A percentile compares a stretch with the other conserved stretches of the same genome.
These are phyloP conservation scores for Enteromius mattozi DNA, from an alignment of 2,797 vertebrate species.

Conservation along the genomic window DNA sequence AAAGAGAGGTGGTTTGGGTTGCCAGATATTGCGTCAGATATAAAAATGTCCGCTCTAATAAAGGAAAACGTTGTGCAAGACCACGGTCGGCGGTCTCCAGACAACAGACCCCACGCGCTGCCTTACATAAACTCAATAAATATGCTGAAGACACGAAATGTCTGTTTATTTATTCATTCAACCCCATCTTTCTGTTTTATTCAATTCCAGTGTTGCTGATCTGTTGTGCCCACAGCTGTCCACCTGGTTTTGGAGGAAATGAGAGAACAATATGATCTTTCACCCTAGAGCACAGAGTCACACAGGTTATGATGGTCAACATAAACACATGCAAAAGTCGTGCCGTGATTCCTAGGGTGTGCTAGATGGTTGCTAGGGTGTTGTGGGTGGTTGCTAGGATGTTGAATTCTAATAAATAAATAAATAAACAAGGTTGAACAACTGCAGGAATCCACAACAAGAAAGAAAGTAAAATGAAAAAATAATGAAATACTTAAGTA, in stretches of 20 bases:
- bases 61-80: constrained; percentile 17
- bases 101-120: background rate
- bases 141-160: background rate
- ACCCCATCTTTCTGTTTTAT: background rate
- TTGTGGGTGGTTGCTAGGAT: background rate
- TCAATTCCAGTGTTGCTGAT: background rate
- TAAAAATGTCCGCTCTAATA: constrained; percentile 48
- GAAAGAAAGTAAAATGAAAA: background rate
- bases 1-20: constrained; percentile 37
- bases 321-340: background rate
- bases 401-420: background rate
- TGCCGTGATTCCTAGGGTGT: background rate
- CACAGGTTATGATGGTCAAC: background rate
- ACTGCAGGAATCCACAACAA: background rate
- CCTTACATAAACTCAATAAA: constrained; percentile 8
- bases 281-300: background rate
- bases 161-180: constrained; percentile 11
- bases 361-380: background rate
- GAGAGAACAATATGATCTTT: background rate
- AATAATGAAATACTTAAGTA: background rate
- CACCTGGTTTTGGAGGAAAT: background rate
- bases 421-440: background rate
- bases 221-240: background rate
- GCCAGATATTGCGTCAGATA: constrained; percentile 59
- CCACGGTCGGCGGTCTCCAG: constrained; percentile 4